Evolutionary conservation across 2,888 invertebrate genomes (phyloP).

Genomic region (Aphelenchoides bicaudatus): DNA sequence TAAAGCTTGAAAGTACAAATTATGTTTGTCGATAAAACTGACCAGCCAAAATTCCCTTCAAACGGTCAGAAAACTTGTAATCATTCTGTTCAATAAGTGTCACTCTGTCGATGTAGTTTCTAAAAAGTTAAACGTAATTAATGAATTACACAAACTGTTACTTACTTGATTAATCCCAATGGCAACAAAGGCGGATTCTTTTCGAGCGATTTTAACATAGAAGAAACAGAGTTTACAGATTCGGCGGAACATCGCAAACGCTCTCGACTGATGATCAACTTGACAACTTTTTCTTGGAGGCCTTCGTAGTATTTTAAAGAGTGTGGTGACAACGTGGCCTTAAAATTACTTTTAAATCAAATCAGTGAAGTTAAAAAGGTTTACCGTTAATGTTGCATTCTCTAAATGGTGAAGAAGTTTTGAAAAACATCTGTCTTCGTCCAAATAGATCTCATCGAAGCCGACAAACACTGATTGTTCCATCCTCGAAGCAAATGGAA

Average conservation of each 20-base stretch:
- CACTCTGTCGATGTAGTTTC: slow-evolving; percentile 2
- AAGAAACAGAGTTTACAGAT: background rate
- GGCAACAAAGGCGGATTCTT: background rate
- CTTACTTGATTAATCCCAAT: slow-evolving; percentile 9
- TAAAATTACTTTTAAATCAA: too few relatives aligned
- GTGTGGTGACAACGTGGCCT: too few relatives aligned
- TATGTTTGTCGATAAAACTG: too few relatives aligned
- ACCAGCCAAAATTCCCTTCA: too few relatives aligned
- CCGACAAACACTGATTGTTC: background rate
- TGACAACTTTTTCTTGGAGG: background rate
- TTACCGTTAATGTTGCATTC: too few relatives aligned
- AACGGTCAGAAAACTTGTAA: background rate
- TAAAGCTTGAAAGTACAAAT: too few relatives aligned
- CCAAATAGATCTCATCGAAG: background rate
- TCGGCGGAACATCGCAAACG: background rate
- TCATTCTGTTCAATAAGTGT: background rate
- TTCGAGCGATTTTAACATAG: background rate
- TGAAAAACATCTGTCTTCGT: background rate
- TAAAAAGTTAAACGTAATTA: background rate
- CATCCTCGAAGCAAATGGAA: background rate
- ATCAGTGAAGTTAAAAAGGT: too few relatives aligned
- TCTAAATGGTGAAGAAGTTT: too few relatives aligned
- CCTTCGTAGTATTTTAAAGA: background rate
- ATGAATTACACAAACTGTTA: background rate
- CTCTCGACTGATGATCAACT: background rate